phyloP scores from a whole-genome alignment of 2,797 vertebrate genomes.

The Aselliscus stoliczkanus region DNA sequence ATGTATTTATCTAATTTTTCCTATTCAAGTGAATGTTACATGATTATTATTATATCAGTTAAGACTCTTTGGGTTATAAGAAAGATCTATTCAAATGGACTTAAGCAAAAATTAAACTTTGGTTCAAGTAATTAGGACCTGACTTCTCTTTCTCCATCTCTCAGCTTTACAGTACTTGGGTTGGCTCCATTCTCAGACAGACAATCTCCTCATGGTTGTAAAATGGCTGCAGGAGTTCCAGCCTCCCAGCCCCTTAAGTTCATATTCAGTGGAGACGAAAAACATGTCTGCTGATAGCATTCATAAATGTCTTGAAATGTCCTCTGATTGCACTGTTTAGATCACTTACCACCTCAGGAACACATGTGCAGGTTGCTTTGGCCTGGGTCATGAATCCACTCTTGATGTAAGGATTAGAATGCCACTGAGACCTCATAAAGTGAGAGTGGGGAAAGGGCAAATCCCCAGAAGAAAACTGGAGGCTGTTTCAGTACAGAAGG shows the following conservation, averaged over 20 bases:
- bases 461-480: neutral
- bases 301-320: neutral
- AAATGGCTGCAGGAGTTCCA: neutral
- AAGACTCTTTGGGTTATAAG: neutral
- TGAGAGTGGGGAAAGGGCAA: neutral
- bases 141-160: neutral
- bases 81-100: neutral
- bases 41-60: neutral
- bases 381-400: neutral
- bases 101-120: neutral
- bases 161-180: neutral
- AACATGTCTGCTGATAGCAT: neutral
- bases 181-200: neutral
- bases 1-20: neutral
- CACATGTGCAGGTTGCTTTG: neutral
- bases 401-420: neutral
- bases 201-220: neutral
- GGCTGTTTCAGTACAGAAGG: neutral
- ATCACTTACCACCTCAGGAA: neutral
- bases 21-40: neutral
- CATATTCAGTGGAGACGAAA: neutral
- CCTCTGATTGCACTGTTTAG: neutral
- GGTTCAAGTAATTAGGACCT: neutral
- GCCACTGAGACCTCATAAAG: neutral
- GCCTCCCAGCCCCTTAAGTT: neutral